These are phyloP conservation scores for Myopa testacea DNA, from an alignment of 2,888 invertebrate genomes.

Conservation along the genomic window DNA sequence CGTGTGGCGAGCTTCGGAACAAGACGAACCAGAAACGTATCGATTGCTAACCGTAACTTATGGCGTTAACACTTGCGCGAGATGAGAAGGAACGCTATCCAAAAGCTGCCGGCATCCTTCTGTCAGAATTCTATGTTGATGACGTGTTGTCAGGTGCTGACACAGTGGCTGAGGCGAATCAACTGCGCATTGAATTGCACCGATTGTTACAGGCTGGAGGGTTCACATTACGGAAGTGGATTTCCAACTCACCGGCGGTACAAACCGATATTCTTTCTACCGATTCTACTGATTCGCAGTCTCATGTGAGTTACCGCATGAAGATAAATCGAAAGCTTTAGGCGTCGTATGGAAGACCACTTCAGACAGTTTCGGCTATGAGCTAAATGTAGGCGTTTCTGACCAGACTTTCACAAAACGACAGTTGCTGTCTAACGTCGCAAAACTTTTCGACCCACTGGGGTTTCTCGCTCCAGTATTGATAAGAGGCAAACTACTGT, in stretches of 20 bases:
- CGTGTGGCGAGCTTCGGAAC: not conserved
- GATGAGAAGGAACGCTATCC: not conserved
- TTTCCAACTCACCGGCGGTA: not conserved
- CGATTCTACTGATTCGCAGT: not conserved
- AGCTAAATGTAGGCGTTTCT: not conserved
- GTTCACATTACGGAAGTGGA: not conserved
- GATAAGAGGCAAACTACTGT: not conserved
- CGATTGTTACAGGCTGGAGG: not conserved
- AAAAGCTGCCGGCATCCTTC: not conserved
- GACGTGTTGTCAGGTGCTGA: conserved; percentile 10
- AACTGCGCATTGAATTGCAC: not conserved
- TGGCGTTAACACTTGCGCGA: not conserved
- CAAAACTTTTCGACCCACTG: conserved; percentile 23
- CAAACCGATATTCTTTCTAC: not conserved
- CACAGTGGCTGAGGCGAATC: not conserved
- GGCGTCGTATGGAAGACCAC: conserved; percentile 1
- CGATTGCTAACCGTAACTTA: not conserved
- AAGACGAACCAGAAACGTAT: not conserved
- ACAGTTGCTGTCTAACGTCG: conserved; percentile 3
- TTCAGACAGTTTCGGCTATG: not conserved
- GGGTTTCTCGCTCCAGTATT: not conserved
- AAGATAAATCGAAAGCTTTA: not conserved
- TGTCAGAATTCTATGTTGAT: conserved; percentile 5
- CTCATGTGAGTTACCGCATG: not conserved
- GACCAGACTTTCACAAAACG: conserved; percentile 1